Base-by-base conservation (phyloP, 1,140 invertebrate genomes). In the Nymphalis io region DNA sequence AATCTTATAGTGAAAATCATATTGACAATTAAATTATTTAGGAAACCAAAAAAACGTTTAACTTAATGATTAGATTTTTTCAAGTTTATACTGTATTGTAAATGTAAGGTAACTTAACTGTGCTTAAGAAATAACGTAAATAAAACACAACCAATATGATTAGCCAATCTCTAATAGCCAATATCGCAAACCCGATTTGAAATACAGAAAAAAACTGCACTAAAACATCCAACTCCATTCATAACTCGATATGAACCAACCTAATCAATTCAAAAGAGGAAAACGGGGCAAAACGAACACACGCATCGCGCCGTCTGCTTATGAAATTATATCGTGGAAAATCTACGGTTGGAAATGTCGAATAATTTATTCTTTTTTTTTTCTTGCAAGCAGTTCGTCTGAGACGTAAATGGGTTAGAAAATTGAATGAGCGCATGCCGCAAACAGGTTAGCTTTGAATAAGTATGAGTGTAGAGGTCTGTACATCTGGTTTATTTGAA, bases 361-460 rank as follows among this genome's bases (percentile, higher is more conserved):
- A 80, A 82, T 74, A 80, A 81, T 78, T 84, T 82, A 82, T 82
- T 80, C 55, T 64, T 18, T 18, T 51, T 48, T 48, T 78, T 68
- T 79, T 81, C 68, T 70, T 79, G 76, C 80, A 78, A 82, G 76
- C 79, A 82, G 80, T 83, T 82, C 79, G 84, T 88, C 88, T 88
- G 88, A 84, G 83, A 84, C 83, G 83, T 86, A 90, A 90, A 90
- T 90, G 85, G 88, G 88, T 90, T 90, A 89, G 87, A 90, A 90
- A 90, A 90, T 90, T 89, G 87, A 90, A 87, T 90, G 82, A 86
- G 76, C 75, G 71, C 70, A 78, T 76, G 77, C 76, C 79, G 64
- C 78, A 79, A 83, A 77, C 80, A 73, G 72, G 82, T 82, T 78
- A 80, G 73, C 74, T 85, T 81, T 84, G 81, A 83, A 80, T 86